Conservation (phyloP, 1,140 invertebrate genomes). For the Varroa destructor region DNA sequence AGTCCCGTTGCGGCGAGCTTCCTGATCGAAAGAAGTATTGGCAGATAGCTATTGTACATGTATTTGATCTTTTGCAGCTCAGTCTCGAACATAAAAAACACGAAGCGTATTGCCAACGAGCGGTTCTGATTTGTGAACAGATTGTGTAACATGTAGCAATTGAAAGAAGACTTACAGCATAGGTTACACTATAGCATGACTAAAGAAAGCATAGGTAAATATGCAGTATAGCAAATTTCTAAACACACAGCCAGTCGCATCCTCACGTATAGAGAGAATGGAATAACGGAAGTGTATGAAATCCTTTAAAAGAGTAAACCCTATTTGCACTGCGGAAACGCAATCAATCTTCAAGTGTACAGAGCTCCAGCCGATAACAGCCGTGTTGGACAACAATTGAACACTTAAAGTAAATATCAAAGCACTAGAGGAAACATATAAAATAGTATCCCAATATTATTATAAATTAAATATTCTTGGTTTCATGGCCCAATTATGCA, state of each 20-base stretch:
- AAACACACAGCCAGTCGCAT: no score
- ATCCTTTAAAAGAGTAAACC: no score
- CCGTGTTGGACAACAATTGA: conserved; percentile 39
- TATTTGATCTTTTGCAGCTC: conserved; percentile 40
- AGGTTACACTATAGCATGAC: conserved; percentile 23
- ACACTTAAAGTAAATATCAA: neutral
- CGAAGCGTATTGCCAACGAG: conserved; percentile 42
- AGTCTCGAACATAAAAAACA: conserved; percentile 44
- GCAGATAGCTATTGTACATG: conserved; percentile 39
- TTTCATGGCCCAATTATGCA: neutral
- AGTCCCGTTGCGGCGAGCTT: conserved; percentile 42
- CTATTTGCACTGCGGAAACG: conserved; percentile 34
- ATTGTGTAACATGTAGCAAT: conserved; percentile 17
- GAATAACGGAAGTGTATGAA: no score
- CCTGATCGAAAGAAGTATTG: conserved; percentile 43
- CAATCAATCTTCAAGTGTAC: conserved; percentile 39
- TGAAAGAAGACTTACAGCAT: neutral
- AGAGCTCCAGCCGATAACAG: conserved; percentile 41
- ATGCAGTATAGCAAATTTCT: no score
- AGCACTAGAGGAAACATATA: no score
- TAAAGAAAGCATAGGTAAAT: no score
- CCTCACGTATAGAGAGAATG: no score
- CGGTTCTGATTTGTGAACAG: conserved; percentile 37
- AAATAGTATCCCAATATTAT: no score
- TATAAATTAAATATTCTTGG: neutral